Evolutionary conservation across 1,140 invertebrate species (phyloP), one percentile per base, ranked within the genome.

Genomic region (Drosophila paulistorum): DNA sequence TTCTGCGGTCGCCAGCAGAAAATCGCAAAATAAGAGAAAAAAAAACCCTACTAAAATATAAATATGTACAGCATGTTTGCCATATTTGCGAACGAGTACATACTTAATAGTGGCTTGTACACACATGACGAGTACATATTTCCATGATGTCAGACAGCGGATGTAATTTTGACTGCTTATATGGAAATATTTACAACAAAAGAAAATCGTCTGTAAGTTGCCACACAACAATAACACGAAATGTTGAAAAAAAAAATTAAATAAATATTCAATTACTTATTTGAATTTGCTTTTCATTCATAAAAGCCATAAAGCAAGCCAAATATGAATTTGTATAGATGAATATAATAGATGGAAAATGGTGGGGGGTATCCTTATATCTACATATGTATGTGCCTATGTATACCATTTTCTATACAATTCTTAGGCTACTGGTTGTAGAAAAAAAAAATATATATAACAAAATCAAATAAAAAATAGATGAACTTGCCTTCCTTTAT

Each of bases 221-320:
- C 33, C 55, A 1, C 17, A 14, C 7, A 33, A 13, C 55, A 67
- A 26, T 23, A 59, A 23, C 10, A 86, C 77, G 59, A 76, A 81
- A 37, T 3, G 35, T 55, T 76, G 67, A 9, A 37, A 66, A 42
- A 66, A 42, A 65, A 78, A 73, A 76, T 79, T 67, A 59, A 82
- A 82, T 87, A 86, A 87, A 87, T 82, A 82, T 82, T 86, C 72
- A 82, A 82, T 87, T 79, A 85, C 81, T 76, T 64, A 74, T 63
- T 61, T 23, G 66, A 35, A 13, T 10, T 48, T 26, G 17, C 58
- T 48, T 58, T 54, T 63, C 42, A 17, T 54, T 42, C 62, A 54
- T 26, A 39, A 76, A 67, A 51, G 68, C 20, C 30, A 64, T 51
- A 10, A 3, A 39, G 76, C 66, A 77, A 71, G 45, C 23, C 33